These are phyloP conservation scores for Sarcophaga variegata DNA, from an alignment of 2,888 invertebrate genomes.

Conservation along the genomic window DNA sequence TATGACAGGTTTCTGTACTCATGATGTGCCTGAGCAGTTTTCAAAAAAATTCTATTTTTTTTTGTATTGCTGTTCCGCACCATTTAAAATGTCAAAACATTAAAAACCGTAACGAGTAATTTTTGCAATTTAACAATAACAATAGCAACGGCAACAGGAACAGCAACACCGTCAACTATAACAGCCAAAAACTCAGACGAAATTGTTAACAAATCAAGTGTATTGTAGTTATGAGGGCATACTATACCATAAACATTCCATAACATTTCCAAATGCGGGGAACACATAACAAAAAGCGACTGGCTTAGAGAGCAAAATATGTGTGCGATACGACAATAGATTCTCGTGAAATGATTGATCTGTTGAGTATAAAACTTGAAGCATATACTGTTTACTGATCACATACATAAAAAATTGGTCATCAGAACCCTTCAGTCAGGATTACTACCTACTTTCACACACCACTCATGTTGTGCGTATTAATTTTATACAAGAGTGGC, in stretches of 20 bases:
- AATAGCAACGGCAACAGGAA: not conserved
- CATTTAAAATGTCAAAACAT: constrained; percentile 64
- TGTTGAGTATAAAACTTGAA: too few relatives aligned
- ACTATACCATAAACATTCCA: too few relatives aligned
- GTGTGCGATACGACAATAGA: not conserved
- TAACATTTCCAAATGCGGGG: too few relatives aligned
- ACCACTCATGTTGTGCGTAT: too few relatives aligned
- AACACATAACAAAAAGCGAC: not conserved
- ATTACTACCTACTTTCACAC: too few relatives aligned
- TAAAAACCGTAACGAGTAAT: constrained; percentile 65
- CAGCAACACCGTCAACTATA: too few relatives aligned
- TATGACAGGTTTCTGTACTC: constrained; percentile 46
- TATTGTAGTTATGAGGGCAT: not conserved
- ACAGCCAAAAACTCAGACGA: too few relatives aligned
- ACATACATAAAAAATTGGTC: too few relatives aligned
- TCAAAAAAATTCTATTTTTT: constrained; percentile 34
- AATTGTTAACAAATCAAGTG: not conserved
- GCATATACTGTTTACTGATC: too few relatives aligned
- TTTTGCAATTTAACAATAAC: constrained; percentile 42
- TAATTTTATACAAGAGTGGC: too few relatives aligned
- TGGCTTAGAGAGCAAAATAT: not conserved
- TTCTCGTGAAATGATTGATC: not conserved
- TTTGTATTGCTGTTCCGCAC: constrained; percentile 23
- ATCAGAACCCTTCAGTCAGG: too few relatives aligned
- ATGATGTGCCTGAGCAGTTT: constrained; percentile 37